Conservation (phyloP, 2,797 vertebrate genomes). For the Alauda arvensis region DNA sequence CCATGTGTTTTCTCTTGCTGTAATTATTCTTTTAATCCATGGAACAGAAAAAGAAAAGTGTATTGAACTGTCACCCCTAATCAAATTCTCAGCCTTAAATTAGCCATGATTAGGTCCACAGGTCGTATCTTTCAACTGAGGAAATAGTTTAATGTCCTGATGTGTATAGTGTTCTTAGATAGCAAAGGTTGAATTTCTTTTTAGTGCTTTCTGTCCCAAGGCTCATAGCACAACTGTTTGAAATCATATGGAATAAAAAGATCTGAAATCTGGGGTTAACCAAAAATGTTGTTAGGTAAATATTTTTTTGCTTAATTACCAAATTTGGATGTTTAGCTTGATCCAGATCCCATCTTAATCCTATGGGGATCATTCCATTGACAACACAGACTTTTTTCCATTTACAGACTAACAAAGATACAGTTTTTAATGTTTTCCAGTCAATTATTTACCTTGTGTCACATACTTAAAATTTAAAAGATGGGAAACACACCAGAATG, state of each 20-base stretch:
- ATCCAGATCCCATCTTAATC: neutral
- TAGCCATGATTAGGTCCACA: conserved; percentile 34
- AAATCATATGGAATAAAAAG: conserved; percentile 8
- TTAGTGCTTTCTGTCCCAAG: neutral
- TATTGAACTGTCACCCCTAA: conserved; percentile 40
- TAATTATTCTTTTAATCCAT: conserved; percentile 39
- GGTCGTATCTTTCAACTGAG: conserved; percentile 25
- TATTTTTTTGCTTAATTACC: conserved; percentile 26
- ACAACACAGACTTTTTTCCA: neutral
- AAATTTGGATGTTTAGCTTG: conserved; percentile 2
- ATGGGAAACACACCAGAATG: neutral
- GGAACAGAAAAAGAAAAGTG: conserved; percentile 23
- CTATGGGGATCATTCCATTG: neutral
- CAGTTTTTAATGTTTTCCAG: neutral
- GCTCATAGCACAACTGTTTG: conserved; percentile 15
- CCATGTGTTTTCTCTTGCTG: conserved; percentile 50
- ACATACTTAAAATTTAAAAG: conserved; percentile 1
- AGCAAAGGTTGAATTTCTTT: neutral
- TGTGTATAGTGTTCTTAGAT: neutral
- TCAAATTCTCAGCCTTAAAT: conserved; percentile 55
- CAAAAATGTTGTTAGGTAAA: conserved; percentile 21
- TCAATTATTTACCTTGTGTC: conserved; percentile 2
- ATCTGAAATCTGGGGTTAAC: conserved; percentile 17
- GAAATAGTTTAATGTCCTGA: conserved; percentile 29
- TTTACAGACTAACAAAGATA: neutral